phyloP scores from a whole-genome alignment of 2,797 vertebrate genomes.

The Acanthurus leucopareius region DNA sequence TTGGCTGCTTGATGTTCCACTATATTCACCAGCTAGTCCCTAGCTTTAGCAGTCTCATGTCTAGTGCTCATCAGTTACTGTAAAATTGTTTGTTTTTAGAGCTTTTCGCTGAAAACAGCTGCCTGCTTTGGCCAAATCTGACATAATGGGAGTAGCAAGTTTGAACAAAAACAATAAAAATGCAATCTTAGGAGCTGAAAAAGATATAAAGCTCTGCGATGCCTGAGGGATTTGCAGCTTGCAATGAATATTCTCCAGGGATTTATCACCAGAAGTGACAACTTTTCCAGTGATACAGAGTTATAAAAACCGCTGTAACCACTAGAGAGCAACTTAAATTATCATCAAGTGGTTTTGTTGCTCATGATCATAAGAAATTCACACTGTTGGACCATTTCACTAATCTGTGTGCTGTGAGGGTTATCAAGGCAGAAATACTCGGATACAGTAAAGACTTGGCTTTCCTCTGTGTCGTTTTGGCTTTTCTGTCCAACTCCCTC shows the following conservation, averaged over 20 bases:
- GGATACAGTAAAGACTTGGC: not conserved
- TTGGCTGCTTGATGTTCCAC: not conserved
- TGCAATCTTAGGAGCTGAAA: too few species aligned
- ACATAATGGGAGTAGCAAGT: not conserved
- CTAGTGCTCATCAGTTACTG: not conserved
- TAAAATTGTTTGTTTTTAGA: not conserved
- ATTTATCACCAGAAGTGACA: too few species aligned
- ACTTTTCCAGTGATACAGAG: too few species aligned
- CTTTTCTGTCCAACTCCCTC: not conserved
- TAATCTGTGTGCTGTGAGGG: not conserved
- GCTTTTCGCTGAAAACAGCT: not conserved
- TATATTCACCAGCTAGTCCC: not conserved
- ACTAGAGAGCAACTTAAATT: not conserved
- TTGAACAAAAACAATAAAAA: not conserved
- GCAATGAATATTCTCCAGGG: too few species aligned
- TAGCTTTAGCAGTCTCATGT: not conserved
- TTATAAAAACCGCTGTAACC: too few species aligned
- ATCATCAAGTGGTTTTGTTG: not conserved
- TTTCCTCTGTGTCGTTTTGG: not conserved
- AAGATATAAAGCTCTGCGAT: not conserved
- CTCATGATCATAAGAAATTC: not conserved
- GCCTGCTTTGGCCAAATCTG: not conserved
- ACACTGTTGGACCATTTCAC: not conserved
- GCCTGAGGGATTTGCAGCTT: not conserved
- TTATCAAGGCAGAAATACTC: not conserved